Base-by-base conservation (phyloP, 2,113 vertebrate genomes). In the Coracopsis vasa region DNA sequence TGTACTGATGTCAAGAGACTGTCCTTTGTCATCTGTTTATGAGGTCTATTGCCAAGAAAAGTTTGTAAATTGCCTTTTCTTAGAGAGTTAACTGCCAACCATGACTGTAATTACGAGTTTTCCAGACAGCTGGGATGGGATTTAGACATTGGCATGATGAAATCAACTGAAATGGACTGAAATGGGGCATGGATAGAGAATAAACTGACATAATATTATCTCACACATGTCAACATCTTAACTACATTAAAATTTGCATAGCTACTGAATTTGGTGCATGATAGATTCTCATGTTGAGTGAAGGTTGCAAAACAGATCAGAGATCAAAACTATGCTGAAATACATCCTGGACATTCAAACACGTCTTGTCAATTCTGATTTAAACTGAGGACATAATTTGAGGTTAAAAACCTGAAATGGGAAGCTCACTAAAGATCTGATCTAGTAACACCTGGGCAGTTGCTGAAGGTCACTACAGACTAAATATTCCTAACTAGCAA, bases 41-140 rank as follows among this genome's bases (percentile, higher is more conserved):
- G 31, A 42, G 17, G 35, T 10, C 35, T 80, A n/a, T 51, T 3
- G 7, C 91, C 83, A 96, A 86, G 61, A 77, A 91, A 72, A 88
- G 67, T 16, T 33, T 65, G 20, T 42, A 50, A 71, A 3, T 27
- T 75, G 56, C 39, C 33, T 65, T 2, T 54, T 65, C 28, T 72
- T 47, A 70, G 42, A 69, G 33, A 37, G 17, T 33, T 48, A 60
- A 61, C 80, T 88, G 79, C 35, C 58, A 95, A 11, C 18, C 58
- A 73, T 91, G 62, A 80, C 41, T 72, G 35, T 61, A 80, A 91
- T 92, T 86, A 54, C 33, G 71, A 33, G 12, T 47, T 92, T 92
- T 95, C 29, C 56, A 72, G 75, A 65, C 58, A 94, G 71, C 80
- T 95, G 82, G 42, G 51, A 29, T 33, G 39, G 17, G 20, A 72